Percentiles rank a stretch among this genome's conserved stretches.
Evolutionary conservation across 2,888 invertebrate genomes (phyloP).

Genomic region (Drosophila antonietae): DNA sequence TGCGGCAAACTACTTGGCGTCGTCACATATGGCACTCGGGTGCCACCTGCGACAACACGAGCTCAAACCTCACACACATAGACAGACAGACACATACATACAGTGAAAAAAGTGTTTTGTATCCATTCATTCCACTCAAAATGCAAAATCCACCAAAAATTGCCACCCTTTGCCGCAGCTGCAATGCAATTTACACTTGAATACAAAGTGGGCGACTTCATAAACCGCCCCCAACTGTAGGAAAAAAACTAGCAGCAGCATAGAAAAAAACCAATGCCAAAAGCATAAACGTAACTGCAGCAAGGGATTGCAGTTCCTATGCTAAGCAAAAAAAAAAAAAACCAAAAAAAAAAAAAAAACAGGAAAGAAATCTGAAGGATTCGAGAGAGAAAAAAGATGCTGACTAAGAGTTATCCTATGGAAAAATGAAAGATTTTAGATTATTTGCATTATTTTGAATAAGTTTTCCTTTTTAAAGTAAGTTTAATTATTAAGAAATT

Average conservation of each 20-base stretch:
- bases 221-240: slow-evolving; percentile 17
- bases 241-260: neutral
- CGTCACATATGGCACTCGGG: slow-evolving; percentile 60
- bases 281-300: slow-evolving; percentile 58
- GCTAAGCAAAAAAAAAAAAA: slow-evolving; percentile 22
- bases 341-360: slow-evolving; percentile 6
- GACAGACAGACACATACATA: neutral
- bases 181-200: slow-evolving; percentile 80
- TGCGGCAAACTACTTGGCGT: slow-evolving; percentile 64
- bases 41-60: slow-evolving; percentile 71
- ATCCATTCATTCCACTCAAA: slow-evolving; percentile 63
- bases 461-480: too few species aligned
- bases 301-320: slow-evolving; percentile 28
- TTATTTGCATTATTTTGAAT: neutral
- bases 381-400: fast-evolving
- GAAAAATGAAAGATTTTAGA: too few species aligned
- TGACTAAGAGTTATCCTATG: neutral
- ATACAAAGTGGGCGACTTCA: slow-evolving; percentile 64
- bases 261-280: slow-evolving; percentile 37
- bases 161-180: slow-evolving; percentile 59
- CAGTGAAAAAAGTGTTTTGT: slow-evolving; percentile 47
- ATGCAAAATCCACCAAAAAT: slow-evolving; percentile 70
- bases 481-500: too few species aligned
- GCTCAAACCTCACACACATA: slow-evolving; percentile 29
- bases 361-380: neutral